Evolutionary conservation across 2,113 vertebrate genomes (phyloP), one percentile per base, ranked within the genome.

Genomic region (Fukomys damarensis): DNA sequence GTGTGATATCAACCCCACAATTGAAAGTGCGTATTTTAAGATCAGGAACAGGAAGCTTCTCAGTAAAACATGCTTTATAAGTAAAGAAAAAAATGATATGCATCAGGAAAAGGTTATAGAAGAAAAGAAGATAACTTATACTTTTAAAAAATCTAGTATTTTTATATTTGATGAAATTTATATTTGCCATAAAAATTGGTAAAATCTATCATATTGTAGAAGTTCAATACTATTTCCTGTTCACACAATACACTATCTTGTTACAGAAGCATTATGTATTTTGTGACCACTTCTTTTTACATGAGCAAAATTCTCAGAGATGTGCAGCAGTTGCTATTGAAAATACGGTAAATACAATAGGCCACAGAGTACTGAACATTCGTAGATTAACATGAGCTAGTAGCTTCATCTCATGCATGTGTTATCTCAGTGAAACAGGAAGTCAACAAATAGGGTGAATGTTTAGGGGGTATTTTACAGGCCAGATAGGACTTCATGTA

Each of bases 21-120:
- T 56, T 96, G 90, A 65, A 91, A 96, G 46, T 43, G 30, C 91
- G 12, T 95, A 92, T 96, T 95, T 95, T 96, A 91, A 91, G 85
- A 96, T 82, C 80, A 94, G 72, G 56, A 92, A 82, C 70, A 97
- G 94, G 90, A 97, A 94, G 52, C 80, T 91, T 90, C 68, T 84
- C 56, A 63, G 63, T 83, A 90, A 84, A 93, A 93, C 56, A 61
- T 41, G 0, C 56, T 88, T 90, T 79, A 56, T 86, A 43, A 85
- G n/a, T 93, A 68, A 95, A 96, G 85, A 90, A 96, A 79, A 93
- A 63, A 91, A 56, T 35, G 46, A 54, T 58, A 8, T 65, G 77
- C 90, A 79, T 22, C 79, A 38, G 72, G 54, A 96, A 80, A 77
- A 80, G 5, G 1, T 46, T 43, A 2, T 8, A 61, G 22, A 66